These are phyloP conservation scores for Ctenopoma multispine DNA, from an alignment of 2,797 vertebrate genomes.

Conservation along the genomic window DNA sequence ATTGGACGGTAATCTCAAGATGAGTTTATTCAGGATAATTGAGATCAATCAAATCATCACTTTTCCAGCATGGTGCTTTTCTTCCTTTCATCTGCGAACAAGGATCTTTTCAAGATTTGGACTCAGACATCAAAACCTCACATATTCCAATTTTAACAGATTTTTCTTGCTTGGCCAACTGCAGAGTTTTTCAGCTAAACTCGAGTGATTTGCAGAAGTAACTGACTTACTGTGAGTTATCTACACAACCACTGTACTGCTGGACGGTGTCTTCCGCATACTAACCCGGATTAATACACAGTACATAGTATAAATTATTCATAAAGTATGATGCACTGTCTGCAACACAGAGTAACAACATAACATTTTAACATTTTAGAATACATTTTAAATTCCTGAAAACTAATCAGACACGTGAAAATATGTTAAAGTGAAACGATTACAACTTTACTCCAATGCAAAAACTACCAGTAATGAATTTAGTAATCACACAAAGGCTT, in stretches of 20 bases:
- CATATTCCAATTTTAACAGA: constrained; percentile 23
- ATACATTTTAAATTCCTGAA: too few relatives aligned
- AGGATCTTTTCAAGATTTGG: constrained; percentile 61
- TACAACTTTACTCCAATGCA: too few relatives aligned
- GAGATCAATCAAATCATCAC: constrained; percentile 63
- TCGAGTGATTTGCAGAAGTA: constrained; percentile 5
- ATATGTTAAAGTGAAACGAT: background rate
- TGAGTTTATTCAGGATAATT: constrained; percentile 78
- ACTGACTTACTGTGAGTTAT: background rate
- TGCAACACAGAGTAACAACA: background rate
- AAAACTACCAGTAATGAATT: too few relatives aligned
- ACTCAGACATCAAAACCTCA: constrained; percentile 41
- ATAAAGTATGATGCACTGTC: background rate
- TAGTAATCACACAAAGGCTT: constrained; percentile 14
- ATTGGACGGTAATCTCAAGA: constrained; percentile 70
- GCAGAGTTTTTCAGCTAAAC: constrained; percentile 1
- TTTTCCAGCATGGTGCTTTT: constrained; percentile 46
- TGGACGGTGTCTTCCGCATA: too few relatives aligned
- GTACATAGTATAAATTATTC: too few relatives aligned
- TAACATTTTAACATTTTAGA: too few relatives aligned
- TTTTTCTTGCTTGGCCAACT: constrained; percentile 27
- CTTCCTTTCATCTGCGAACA: constrained; percentile 75
- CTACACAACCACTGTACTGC: constrained; percentile 1
- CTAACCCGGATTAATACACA: too few relatives aligned
- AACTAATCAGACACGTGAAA: too few relatives aligned